Percentiles rank a stretch among this genome's conserved stretches.
These are phyloP conservation scores for Eupithecia insigniata DNA, from an alignment of 2,888 invertebrate genomes.

Conservation along the genomic window DNA sequence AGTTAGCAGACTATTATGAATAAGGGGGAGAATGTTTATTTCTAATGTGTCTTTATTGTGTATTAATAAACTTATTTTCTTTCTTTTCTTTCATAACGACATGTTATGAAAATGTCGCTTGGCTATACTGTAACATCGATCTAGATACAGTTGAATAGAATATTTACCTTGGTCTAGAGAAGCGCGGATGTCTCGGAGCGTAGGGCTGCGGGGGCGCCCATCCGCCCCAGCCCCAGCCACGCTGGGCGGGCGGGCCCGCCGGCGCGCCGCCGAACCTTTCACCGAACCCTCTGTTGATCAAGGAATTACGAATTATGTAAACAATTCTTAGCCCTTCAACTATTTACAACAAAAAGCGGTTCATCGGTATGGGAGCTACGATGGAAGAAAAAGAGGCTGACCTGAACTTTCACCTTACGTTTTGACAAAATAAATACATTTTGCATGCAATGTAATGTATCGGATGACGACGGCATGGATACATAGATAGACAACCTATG, in stretches of 20 bases:
- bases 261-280: conserved; percentile 63
- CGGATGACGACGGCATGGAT: not conserved
- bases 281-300: conserved; percentile 11
- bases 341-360: not conserved
- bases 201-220: conserved; percentile 80
- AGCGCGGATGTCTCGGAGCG: conserved; percentile 75
- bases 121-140: not conserved
- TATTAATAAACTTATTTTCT: no score
- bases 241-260: conserved; percentile 54
- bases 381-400: not conserved
- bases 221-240: conserved; percentile 77
- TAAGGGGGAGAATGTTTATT: no score
- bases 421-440: no score
- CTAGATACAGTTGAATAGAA: not conserved
- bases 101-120: no score
- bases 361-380: not conserved
- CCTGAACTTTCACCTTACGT: not conserved
- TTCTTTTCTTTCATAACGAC: no score
- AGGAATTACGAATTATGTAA: not conserved
- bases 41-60: no score
- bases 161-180: conserved; percentile 74
- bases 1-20: no score
- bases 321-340: not conserved
- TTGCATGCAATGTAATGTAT: not conserved
- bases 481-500: no score